These are phyloP conservation scores for Polypedilum pembai DNA, from an alignment of 1,140 invertebrate species.

Conservation along the genomic window DNA sequence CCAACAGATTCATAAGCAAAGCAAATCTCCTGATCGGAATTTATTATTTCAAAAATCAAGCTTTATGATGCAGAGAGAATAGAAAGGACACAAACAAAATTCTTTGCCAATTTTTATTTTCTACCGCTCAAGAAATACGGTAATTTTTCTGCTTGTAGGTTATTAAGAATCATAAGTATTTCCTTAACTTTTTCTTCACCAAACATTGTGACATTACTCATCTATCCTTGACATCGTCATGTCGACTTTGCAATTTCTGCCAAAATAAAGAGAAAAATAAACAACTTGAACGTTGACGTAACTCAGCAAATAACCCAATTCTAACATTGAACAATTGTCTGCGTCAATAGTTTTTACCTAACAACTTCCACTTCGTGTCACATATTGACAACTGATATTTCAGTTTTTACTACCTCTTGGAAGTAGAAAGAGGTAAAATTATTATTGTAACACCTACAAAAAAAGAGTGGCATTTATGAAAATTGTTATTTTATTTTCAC, in stretches of 20 bases:
- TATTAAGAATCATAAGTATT: background rate
- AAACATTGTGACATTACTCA: background rate
- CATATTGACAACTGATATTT: background rate
- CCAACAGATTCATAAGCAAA: background rate
- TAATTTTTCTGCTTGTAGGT: conserved; percentile 8
- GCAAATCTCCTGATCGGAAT: background rate
- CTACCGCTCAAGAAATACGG: background rate
- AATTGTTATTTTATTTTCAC: background rate
- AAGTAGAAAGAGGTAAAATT: background rate
- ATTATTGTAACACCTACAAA: background rate
- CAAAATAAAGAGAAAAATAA: background rate
- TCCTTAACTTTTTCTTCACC: background rate
- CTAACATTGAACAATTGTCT: background rate
- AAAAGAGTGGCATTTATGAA: conserved; percentile 2
- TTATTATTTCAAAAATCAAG: conserved; percentile 24
- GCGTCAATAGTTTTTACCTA: background rate
- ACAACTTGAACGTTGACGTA: background rate
- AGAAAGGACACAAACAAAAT: conserved; percentile 1
- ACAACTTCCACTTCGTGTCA: no score
- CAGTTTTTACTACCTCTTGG: background rate
- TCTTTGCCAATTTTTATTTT: conserved; percentile 23
- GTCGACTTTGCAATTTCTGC: background rate
- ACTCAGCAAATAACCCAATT: conserved; percentile 10
- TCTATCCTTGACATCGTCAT: background rate
- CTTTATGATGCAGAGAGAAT: background rate